Base-by-base conservation (phyloP, 1,140 invertebrate genomes). In the Drosophila orena region DNA sequence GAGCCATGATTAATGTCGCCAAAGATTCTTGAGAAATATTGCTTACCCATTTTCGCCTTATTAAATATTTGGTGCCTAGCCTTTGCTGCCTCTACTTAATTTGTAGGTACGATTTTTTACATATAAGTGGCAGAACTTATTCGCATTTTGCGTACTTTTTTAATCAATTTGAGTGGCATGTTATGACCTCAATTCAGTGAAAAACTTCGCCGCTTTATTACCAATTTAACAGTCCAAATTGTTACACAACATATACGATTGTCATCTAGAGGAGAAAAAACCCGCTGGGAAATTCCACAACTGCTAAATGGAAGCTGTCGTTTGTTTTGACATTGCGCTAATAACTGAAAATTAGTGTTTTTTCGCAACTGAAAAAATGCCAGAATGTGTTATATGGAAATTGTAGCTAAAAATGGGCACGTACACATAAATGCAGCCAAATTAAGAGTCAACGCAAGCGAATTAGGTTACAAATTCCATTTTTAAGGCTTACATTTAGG, bases 241-340 rank as follows among this genome's bases (percentile, higher is more conserved):
- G 42, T 37, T 40, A 11, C 50, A 37, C 24, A 62, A 37, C 22
- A 55, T 62, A 38, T 24, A 43, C 17, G 27, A 49, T 24, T 66
- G 64, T 50, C 60, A 58, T 24, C 3, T n/a, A 20, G 40, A 42
- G 79, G 77, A 43, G 12, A 35, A 62, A 20, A 43, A 43, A 12
- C 44, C 43, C 43, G 30, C 34, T 38, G 49, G 27, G 22, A 65
- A 65, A 65, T 22, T 52, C 49, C 58, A 17, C 27, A 40, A 44
- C 52, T 50, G 66, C 35, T 64, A 73, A 77, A 81, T 71, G 38
- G 60, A 34, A 57, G 44, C 59, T 89, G 61, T 76, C 78, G 86
- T 77, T 83, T 89, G 79, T 83, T 86, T 77, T 79, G 84, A 88
- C 83, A 89, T 77, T 88, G 56, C 49, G 52, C 76, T 88, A 89